Base-by-base conservation (phyloP, 2,797 vertebrate species). In the Vespertilio murinus region DNA sequence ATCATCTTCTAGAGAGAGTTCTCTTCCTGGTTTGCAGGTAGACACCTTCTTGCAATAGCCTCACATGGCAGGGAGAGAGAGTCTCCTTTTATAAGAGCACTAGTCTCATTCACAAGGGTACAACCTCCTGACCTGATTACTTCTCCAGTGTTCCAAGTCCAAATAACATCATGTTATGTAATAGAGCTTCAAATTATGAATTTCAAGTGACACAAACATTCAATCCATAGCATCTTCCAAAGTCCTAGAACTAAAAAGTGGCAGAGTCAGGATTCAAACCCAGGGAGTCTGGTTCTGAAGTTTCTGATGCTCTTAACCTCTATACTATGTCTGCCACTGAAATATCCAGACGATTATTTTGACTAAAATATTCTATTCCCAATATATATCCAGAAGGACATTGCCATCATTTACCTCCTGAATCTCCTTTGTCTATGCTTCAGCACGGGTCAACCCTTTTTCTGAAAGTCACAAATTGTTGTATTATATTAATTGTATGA, bases 401-500 rank as follows among this genome's bases (percentile, higher is more conserved):
- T 49, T 94, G 14, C 71, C 18, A 49, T 90, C 52, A 30, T 49
- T 86, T 45, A 91, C 23, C 8, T 61, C 18, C 28, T 69, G 20
- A 81, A 73, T 91, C 54, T 93, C 23, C 33, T 45, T 88, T 90
- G 52, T 38, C 52, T 90, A 1, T 96, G 33, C 25, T 88, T 84
- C n/a, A 16, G 79, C 88, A 45, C 9, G 49, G 49, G 77, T 1
- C 12, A 33, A 42, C 3, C 5, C 7, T 65, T 83, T 90, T 78
- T 5, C 23, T 74, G n/a, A 67, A 70, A 95, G 30, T 83, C 28
- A 81, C 40, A 82, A 70, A 78, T 86, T 47, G n/a, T 82, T 74
- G 30, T 86, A 87, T 79, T 71, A 69, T 17, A 61, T 61, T 47
- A 81, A 82, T 40, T 71, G 0, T 35, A 35, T 94, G 49, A 87